These are phyloP conservation scores for Raphicerus campestris DNA, from an alignment of 2,113 vertebrate species.

Conservation along the genomic window DNA sequence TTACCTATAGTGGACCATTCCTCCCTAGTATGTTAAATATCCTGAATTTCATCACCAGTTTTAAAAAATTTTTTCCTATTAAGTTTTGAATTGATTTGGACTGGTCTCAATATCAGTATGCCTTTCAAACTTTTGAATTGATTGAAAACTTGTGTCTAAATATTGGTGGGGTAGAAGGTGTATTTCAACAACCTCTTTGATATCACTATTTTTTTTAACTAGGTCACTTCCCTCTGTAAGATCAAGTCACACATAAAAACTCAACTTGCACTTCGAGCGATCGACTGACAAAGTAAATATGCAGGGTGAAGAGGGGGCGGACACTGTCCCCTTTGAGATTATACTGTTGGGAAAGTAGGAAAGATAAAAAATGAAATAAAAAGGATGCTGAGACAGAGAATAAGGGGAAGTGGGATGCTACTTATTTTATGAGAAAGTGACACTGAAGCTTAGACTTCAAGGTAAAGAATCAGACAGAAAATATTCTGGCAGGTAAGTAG, in stretches of 20 bases:
- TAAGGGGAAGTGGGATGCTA: neutral
- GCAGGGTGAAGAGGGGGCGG: neutral
- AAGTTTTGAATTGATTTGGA: conserved; percentile 21
- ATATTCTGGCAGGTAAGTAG: neutral
- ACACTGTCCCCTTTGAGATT: neutral
- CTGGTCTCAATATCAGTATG: neutral
- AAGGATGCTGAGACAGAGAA: neutral
- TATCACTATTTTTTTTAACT: neutral
- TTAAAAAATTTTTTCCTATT: conserved; percentile 25
- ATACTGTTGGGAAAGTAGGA: neutral
- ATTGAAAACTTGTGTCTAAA: neutral
- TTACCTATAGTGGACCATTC: neutral
- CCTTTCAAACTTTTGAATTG: neutral
- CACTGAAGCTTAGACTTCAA: neutral
- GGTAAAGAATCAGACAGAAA: neutral
- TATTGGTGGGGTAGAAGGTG: neutral
- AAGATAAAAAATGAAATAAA: neutral
- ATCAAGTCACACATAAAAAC: neutral
- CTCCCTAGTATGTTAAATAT: neutral
- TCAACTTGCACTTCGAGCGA: neutral
- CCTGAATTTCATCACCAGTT: neutral
- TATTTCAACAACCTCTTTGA: neutral
- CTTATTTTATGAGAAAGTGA: neutral
- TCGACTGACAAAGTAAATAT: neutral
- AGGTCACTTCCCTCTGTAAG: neutral